Conservation (phyloP, 2,888 invertebrate genomes). For the Drosophila infuscata region DNA sequence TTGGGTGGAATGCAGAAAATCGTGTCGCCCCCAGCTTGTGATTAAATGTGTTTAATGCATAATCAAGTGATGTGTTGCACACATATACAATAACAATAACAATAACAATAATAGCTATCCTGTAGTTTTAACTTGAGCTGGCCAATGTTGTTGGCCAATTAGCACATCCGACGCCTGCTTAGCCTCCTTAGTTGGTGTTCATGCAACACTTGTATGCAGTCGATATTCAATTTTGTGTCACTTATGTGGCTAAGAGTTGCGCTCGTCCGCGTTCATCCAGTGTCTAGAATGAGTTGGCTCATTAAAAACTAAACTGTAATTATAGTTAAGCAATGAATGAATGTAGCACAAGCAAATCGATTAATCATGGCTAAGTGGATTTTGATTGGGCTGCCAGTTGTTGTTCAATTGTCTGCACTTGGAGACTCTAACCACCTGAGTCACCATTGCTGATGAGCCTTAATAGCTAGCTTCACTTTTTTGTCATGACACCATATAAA, state of each 20-base stretch:
- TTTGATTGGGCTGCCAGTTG: slow-evolving; percentile 20
- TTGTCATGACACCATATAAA: background rate
- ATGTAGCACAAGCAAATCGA: slow-evolving; percentile 4
- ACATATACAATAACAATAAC: slow-evolving; percentile 21
- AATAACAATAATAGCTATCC: slow-evolving; percentile 12
- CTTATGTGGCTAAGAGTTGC: slow-evolving; percentile 20
- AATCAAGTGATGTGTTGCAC: slow-evolving; percentile 59
- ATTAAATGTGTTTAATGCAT: slow-evolving; percentile 61
- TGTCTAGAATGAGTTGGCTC: slow-evolving; percentile 51
- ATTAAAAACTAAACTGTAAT: slow-evolving; percentile 70
- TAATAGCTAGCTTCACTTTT: background rate
- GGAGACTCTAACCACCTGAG: slow-evolving; percentile 12
- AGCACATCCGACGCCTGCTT: slow-evolving; percentile 34
- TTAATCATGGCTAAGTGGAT: slow-evolving; percentile 43
- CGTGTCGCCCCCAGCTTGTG: slow-evolving; percentile 26
- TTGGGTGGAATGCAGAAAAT: slow-evolving; percentile 8
- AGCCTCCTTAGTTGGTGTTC: background rate
- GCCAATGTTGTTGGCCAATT: slow-evolving; percentile 58
- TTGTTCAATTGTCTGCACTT: slow-evolving; percentile 11
- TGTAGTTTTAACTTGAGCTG: slow-evolving; percentile 31
- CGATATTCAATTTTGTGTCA: slow-evolving; percentile 12
- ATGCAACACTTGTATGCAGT: slow-evolving; percentile 30
- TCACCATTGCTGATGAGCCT: slow-evolving; percentile 20
- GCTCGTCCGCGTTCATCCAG: background rate
- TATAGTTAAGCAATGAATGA: slow-evolving; percentile 44